phyloP scores from a whole-genome alignment of 1,140 invertebrate species.

The Stegodyphus dumicola region DNA sequence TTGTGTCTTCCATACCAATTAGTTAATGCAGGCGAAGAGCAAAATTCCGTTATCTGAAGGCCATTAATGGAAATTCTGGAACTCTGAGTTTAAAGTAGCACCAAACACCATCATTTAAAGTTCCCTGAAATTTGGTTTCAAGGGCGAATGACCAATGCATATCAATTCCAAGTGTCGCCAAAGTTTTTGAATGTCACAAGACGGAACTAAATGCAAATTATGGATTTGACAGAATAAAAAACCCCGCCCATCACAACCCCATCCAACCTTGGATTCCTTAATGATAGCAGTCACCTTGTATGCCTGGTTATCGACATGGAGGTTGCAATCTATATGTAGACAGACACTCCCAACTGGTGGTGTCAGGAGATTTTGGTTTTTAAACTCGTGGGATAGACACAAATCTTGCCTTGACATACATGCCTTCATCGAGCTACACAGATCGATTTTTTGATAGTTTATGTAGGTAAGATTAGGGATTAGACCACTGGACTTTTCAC shows the following conservation, averaged over 20 bases:
- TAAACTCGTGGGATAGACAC: background rate
- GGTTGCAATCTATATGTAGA: background rate
- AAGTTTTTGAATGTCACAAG: conserved; percentile 1
- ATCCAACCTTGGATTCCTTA: background rate
- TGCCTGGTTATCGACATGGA: background rate
- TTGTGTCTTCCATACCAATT: no score
- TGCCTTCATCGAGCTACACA: background rate
- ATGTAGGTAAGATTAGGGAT: no score
- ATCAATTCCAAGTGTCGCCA: background rate
- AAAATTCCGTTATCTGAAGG: no score
- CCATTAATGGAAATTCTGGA: no score
- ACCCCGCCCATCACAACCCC: background rate
- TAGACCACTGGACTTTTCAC: no score
- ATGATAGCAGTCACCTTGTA: background rate
- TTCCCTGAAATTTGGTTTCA: background rate
- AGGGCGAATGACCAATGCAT: background rate
- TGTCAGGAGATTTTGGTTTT: background rate
- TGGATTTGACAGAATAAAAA: background rate
- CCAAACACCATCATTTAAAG: background rate
- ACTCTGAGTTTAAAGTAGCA: background rate
- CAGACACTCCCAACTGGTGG: background rate
- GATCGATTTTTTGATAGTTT: no score
- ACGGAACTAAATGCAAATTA: background rate
- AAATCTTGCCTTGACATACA: background rate
- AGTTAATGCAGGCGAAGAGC: no score